A percentile compares a stretch with the other conserved stretches of the same genome.
Evolutionary conservation across 2,888 invertebrate species (phyloP).

Genomic region (Caenorhabditis macrosperma): DNA sequence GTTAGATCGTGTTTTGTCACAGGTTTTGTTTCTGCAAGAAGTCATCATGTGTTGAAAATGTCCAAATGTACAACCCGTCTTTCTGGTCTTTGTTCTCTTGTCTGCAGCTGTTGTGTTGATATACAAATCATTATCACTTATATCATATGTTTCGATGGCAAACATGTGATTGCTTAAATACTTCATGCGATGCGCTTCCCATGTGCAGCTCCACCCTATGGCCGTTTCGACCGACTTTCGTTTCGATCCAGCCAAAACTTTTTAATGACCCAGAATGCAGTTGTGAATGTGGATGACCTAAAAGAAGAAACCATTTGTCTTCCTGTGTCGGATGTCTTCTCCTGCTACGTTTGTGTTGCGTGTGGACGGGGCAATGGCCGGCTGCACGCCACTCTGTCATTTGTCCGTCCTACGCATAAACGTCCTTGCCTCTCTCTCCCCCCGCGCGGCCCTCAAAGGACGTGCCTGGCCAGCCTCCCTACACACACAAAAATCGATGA

Average conservation of each 20-base stretch:
- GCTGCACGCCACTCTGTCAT: constrained; percentile 17
- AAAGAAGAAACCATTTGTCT: too few species aligned
- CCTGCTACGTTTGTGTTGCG: not conserved
- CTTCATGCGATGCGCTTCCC: constrained; percentile 21
- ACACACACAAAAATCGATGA: too few species aligned
- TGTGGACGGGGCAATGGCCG: not conserved
- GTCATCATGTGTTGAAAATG: not conserved
- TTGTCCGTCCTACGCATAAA: constrained; percentile 23
- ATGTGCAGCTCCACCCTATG: constrained; percentile 5
- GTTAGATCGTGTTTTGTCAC: constrained; percentile 1
- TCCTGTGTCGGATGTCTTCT: not conserved
- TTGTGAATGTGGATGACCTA: constrained; percentile 6
- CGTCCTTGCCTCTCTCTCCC: constrained; percentile 10
- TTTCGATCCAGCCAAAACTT: not conserved
- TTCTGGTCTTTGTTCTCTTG: constrained; percentile 16
- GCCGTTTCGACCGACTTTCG: not conserved
- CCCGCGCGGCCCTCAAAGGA: not conserved
- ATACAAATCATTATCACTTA: constrained; percentile 4
- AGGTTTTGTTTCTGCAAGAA: not conserved
- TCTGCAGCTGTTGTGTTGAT: not conserved
- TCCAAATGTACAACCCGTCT: not conserved
- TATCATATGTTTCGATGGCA: constrained; percentile 21
- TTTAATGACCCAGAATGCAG: constrained; percentile 16
- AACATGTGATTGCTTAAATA: constrained; percentile 20
- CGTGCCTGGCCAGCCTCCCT: not conserved